Percentiles rank a stretch among this genome's conserved stretches.
phyloP scores from a whole-genome alignment of 2,113 vertebrate species.

The Anolis carolinensis region DNA sequence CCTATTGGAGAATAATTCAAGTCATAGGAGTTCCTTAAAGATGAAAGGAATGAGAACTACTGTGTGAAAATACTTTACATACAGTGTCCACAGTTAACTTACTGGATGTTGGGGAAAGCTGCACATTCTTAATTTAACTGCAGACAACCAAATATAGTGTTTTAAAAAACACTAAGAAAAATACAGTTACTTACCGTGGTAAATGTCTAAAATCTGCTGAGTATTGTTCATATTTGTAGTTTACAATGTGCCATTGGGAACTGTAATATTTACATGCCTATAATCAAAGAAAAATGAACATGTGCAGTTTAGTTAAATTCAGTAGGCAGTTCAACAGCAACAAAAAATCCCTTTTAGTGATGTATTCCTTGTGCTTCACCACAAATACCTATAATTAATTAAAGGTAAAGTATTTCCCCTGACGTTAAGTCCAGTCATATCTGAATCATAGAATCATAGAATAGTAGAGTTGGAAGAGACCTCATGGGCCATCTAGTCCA shows the following conservation, averaged over 20 bases:
- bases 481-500: too few relatives aligned
- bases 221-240: slow-evolving; percentile 93
- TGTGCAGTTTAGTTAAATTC: slow-evolving; percentile 16
- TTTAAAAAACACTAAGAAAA: slow-evolving; percentile 9
- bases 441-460: too few relatives aligned
- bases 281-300: slow-evolving; percentile 49
- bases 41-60: neutral
- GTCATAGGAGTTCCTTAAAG: neutral
- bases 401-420: too few relatives aligned
- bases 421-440: too few relatives aligned
- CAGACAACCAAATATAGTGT: neutral
- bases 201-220: slow-evolving; percentile 92
- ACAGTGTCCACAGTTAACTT: neutral
- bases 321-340: neutral
- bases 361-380: neutral
- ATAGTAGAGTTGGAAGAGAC: too few relatives aligned
- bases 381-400: neutral
- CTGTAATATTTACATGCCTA: slow-evolving; percentile 97
- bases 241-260: slow-evolving; percentile 90
- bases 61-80: neutral
- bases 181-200: slow-evolving; percentile 83
- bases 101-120: neutral
- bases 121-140: neutral
- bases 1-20: neutral
- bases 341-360: neutral